phyloP scores from a whole-genome alignment of 2,888 invertebrate genomes.

The Temnothorax unifasciatus region DNA sequence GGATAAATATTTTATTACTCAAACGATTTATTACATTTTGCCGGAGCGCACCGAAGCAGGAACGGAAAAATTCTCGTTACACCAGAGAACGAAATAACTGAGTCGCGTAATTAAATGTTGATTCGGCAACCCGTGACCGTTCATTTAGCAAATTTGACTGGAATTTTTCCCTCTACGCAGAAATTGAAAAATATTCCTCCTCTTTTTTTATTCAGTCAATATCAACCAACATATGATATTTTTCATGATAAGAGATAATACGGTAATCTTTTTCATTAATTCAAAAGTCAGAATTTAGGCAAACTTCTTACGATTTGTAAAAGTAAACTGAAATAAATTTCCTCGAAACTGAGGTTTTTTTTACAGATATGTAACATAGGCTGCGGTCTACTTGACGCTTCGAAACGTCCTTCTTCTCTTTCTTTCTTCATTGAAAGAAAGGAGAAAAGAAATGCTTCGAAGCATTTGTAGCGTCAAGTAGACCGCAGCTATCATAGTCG shows the following conservation, averaged over 20 bases:
- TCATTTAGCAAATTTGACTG: slow-evolving; percentile 58
- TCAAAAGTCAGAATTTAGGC: neutral
- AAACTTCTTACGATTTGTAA: neutral
- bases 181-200: slow-evolving; percentile 52
- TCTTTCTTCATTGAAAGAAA: no score
- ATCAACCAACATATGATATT: slow-evolving; percentile 16
- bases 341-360: neutral
- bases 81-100: slow-evolving; percentile 51
- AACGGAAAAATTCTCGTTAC: slow-evolving; percentile 57
- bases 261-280: neutral
- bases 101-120: slow-evolving; percentile 57
- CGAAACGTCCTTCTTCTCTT: no score
- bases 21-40: slow-evolving; percentile 57
- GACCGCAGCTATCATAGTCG: no score
- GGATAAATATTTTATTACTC: slow-evolving; percentile 57
- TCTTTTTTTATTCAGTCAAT: slow-evolving; percentile 43
- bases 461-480: no score
- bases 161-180: slow-evolving; percentile 44
- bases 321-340: neutral
- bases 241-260: neutral
- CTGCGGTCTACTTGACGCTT: no score
- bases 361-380: no score
- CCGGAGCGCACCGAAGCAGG: slow-evolving; percentile 32
- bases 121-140: slow-evolving; percentile 55
- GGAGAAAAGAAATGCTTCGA: no score